Percentiles rank a stretch among this genome's conserved stretches.
These are phyloP conservation scores for Zoanthus sansibaricus DNA, from an alignment of 92 coral and sea anemone genomes.

Conservation along the genomic window DNA sequence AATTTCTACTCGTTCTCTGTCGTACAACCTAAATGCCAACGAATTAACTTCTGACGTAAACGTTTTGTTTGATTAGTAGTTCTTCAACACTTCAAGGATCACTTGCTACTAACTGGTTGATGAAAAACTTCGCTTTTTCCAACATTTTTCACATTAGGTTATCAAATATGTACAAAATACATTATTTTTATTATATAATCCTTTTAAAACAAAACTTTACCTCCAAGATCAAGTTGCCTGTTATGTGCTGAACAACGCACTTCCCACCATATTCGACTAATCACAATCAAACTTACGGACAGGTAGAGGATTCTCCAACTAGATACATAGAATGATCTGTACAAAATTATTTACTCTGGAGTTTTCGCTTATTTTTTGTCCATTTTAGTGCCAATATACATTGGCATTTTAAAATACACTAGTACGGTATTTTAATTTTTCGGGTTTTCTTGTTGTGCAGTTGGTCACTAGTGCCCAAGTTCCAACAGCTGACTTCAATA, in stretches of 20 bases:
- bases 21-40: no score
- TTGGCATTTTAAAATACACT: background rate
- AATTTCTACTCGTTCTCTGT: no score
- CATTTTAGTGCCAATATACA: background rate
- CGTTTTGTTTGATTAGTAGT: no score
- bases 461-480: conserved; percentile 8
- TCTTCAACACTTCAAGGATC: no score
- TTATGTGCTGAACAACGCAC: background rate
- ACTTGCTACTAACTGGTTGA: no score
- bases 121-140: no score
- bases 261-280: background rate
- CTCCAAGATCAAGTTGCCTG: background rate
- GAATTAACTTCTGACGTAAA: no score
- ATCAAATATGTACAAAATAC: no score
- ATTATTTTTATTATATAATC: no score
- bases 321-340: background rate
- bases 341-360: background rate
- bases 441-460: background rate
- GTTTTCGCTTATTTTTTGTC: background rate
- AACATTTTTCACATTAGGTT: no score
- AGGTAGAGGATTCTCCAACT: background rate
- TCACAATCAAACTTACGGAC: background rate
- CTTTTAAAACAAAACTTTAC: no score
- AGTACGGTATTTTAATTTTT: background rate
- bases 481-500: background rate